Conservation (phyloP, 2,113 vertebrate species). For the Dascyllus trimaculatus region DNA sequence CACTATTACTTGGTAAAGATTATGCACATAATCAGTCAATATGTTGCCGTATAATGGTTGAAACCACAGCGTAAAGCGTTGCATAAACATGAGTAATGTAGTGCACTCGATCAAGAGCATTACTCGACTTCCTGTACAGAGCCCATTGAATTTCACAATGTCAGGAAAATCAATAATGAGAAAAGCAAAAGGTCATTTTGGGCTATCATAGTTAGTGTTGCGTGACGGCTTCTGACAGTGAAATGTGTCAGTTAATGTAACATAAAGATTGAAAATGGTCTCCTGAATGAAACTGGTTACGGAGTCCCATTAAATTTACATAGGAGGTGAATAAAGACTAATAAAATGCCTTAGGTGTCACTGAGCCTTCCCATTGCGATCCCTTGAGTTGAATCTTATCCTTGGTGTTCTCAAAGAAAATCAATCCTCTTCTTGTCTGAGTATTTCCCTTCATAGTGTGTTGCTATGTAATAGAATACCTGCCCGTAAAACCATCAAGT, state of each 20-base stretch:
- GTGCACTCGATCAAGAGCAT: conserved; percentile 31
- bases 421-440: conserved; percentile 33
- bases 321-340: background rate
- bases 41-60: conserved; percentile 5
- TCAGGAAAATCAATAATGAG: conserved; percentile 64
- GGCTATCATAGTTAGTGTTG: conserved; percentile 21
- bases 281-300: background rate
- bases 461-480: conserved; percentile 28
- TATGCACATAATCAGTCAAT: conserved; percentile 10
- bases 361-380: conserved; percentile 30
- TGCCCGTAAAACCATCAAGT: conserved; percentile 23
- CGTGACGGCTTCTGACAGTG: conserved; percentile 4
- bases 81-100: conserved; percentile 40
- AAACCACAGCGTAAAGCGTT: conserved; percentile 12
- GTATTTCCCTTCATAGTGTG: conserved; percentile 2
- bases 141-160: conserved; percentile 52
- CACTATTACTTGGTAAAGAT: background rate
- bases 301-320: background rate
- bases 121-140: conserved; percentile 56
- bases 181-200: conserved; percentile 55
- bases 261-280: background rate
- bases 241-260: conserved; percentile 24
- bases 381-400: conserved; percentile 11
- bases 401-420: conserved; percentile 44
- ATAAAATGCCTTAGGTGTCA: conserved; percentile 10